Evolutionary conservation across 2,113 vertebrate genomes (phyloP).

Genomic region (Pachypanchax playfairii): DNA sequence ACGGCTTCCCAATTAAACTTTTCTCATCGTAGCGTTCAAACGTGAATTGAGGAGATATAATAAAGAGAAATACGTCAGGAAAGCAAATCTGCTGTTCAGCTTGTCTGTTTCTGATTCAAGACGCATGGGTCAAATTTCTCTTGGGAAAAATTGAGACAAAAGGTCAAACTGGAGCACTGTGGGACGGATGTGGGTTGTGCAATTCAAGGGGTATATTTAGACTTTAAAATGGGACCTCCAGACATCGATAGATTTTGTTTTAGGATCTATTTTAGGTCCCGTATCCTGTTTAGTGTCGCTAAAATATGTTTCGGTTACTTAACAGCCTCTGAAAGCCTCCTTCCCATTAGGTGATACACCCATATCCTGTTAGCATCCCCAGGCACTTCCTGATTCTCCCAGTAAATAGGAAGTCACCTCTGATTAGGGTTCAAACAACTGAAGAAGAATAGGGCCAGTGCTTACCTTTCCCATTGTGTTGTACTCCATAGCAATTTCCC

Average conservation of each 20-base stretch:
- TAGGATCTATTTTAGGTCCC: conserved; percentile 66
- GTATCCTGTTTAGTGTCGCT: conserved; percentile 66
- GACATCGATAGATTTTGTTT: conserved; percentile 52
- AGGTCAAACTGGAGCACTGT: conserved; percentile 39
- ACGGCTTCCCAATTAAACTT: conserved; percentile 50
- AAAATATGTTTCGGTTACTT: conserved; percentile 55
- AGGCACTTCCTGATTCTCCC: conserved; percentile 59
- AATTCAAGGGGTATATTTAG: conserved; percentile 64
- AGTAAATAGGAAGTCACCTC: conserved; percentile 71
- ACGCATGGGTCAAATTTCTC: conserved; percentile 31
- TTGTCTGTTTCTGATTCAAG: not conserved
- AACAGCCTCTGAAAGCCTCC: conserved; percentile 57
- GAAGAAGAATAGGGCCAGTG: conserved; percentile 22
- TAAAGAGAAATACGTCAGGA: conserved; percentile 33
- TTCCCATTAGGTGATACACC: conserved; percentile 61
- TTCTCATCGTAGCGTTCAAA: conserved; percentile 19
- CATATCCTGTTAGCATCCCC: conserved; percentile 78
- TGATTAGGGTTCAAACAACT: conserved; percentile 66
- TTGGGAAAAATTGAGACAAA: conserved; percentile 38
- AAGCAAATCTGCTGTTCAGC: conserved; percentile 8
- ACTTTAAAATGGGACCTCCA: conserved; percentile 56
- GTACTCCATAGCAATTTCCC: conserved; percentile 98
- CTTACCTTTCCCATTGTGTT: conserved; percentile 99
- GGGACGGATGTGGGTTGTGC: conserved; percentile 42
- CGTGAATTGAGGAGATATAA: conserved; percentile 43